Base-by-base conservation (phyloP, 2,888 invertebrate genomes). In the Philopedon plagiatum region DNA sequence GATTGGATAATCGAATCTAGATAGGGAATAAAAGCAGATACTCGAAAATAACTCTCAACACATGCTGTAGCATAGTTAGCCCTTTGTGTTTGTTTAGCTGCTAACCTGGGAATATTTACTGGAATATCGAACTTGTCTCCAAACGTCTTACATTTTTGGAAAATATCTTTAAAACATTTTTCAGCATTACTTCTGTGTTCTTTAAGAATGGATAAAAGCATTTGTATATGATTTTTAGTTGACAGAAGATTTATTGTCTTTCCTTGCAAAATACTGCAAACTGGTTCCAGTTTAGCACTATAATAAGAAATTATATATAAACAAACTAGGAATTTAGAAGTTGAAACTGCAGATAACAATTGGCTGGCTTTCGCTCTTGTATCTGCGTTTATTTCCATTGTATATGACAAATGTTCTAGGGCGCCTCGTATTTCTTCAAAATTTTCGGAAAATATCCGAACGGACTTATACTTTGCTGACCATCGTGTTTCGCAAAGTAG, bases 151-250 rank as follows among this genome's bases (percentile, higher is more conserved):
- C n/a, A n/a, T n/a, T n/a, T n/a, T n/a, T n/a, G n/a, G n/a, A n/a
- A n/a, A n/a, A n/a, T n/a, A n/a, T n/a, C n/a, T n/a, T n/a, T n/a
- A n/a, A n/a, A n/a, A n/a, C n/a, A n/a, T n/a, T n/a, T n/a, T n/a
- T 57, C 44, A 41, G 66, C 41, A 41, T 57, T 21, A 66, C 41
- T 56, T 57, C 57, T 5, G 57, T 66, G 21, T 41, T n/a, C 4
- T 57, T 41, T 41, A 41, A 66, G 57, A 11, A 41, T 4, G 11
- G 21, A 2, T 8, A 57, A 44, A 21, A 57, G 41, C 34, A 57
- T 32, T n/a, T 66, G 57, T 21, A 64, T 56, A 56, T 64, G 65
- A n/a, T 64, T 21, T 64, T 51, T 64, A 5, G 54, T 32, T 11
- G 46, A 34, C 11, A 62, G 49, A 11, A 62, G 32, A 13, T 62